A percentile compares a stretch with the other conserved stretches of the same genome.
Conservation (phyloP, 2,888 invertebrate genomes). For the Physocephala rufipes region DNA sequence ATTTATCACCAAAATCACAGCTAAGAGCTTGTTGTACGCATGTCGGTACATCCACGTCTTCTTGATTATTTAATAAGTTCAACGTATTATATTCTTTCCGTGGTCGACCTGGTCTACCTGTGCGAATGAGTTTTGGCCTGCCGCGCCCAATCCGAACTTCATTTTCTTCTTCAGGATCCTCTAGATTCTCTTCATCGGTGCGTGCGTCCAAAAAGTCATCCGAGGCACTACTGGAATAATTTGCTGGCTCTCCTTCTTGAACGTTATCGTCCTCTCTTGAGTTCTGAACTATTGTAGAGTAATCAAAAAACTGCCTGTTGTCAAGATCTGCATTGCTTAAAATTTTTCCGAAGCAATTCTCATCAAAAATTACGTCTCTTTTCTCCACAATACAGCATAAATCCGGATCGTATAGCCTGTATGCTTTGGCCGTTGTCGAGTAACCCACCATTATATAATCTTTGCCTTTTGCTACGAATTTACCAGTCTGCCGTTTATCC, state of each 20-base stretch:
- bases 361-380: constrained; percentile 43
- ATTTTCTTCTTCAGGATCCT: not conserved
- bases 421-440: constrained; percentile 37
- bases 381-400: constrained; percentile 37
- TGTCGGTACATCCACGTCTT: not conserved
- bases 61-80: not conserved
- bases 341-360: constrained; percentile 35
- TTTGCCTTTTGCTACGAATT: constrained; percentile 40
- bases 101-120: constrained; percentile 28
- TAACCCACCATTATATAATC: constrained; percentile 41
- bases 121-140: constrained; percentile 33
- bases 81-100: constrained; percentile 31
- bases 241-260: not conserved
- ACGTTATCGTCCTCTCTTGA: not conserved
- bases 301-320: too few species aligned
- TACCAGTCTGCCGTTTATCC: constrained; percentile 29
- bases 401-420: constrained; percentile 38
- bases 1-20: constrained; percentile 36
- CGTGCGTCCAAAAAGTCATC: too few species aligned
- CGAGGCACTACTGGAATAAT: not conserved
- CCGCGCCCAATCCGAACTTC: constrained; percentile 7
- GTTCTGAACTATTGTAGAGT: not conserved
- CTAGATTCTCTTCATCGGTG: not conserved
- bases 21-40: not conserved
- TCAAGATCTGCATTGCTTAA: not conserved